Percentiles rank a stretch among this genome's conserved stretches.
phyloP scores from a whole-genome alignment of 2,113 vertebrate genomes.

The Myiagra hebetior region DNA sequence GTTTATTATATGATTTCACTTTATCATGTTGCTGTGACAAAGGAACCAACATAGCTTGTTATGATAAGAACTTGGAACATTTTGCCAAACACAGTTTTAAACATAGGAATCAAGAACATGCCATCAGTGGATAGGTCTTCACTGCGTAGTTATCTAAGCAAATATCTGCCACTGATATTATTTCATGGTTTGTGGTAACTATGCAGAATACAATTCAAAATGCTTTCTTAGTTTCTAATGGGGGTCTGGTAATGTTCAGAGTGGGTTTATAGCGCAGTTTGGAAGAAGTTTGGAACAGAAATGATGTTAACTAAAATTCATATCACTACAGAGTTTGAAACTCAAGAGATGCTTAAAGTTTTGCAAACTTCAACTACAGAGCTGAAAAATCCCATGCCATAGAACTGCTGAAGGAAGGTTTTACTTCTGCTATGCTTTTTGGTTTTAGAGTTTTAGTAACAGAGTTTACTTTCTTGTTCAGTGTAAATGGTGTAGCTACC shows the following conservation, averaged over 20 bases:
- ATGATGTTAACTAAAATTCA: not conserved
- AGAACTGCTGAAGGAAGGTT: not conserved
- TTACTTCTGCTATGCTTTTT: not conserved
- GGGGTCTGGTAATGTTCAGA: not conserved
- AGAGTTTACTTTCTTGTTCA: not conserved
- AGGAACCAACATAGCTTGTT: not conserved
- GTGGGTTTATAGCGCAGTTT: not conserved
- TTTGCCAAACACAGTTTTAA: not conserved
- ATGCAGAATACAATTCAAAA: not conserved
- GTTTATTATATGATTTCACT: not conserved
- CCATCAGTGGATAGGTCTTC: not conserved
- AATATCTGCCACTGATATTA: not conserved
- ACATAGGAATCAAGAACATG: accelerated
- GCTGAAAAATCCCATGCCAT: not conserved
- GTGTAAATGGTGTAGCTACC: not conserved
- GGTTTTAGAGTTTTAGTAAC: not conserved
- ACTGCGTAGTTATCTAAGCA: not conserved
- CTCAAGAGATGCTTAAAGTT: not conserved
- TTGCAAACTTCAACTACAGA: not conserved
- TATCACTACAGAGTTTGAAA: not conserved
- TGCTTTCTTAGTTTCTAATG: not conserved
- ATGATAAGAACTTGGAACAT: not conserved
- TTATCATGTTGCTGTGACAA: not conserved
- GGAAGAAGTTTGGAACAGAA: not conserved
- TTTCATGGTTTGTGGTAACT: not conserved